Base-by-base conservation (phyloP, 2,888 invertebrate species). In the Penaeus monodon region DNA sequence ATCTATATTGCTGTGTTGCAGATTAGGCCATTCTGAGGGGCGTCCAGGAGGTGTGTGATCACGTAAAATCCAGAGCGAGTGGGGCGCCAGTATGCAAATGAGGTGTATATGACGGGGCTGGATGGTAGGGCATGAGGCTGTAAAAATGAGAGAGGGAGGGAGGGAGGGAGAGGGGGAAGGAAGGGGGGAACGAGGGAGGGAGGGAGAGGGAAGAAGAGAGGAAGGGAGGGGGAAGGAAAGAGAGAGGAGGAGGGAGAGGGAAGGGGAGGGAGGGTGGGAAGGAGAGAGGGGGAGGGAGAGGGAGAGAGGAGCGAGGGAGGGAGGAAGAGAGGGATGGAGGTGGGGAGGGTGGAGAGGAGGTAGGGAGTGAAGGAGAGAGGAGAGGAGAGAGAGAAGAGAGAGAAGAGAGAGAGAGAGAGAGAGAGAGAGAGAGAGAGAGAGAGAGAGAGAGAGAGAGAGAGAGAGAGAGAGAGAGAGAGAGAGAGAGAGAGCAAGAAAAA, bases 161-260 rank as follows among this genome's bases (percentile, higher is more conserved):
- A 38, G 81, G 66, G 20, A 68, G 44, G 24, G n/a, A 66, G 68
- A n/a, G 81, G 49, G 81, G 24, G 70, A 70, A 70, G 44, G 49
- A 33, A 10, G 65, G 20, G 24, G 17, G 64, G 22, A 65, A 33
- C 27, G 29, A 33, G 33, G 64, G 22, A 79, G 63, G 63, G 79
- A 49, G 3, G 76, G 38, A 33, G 4, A 27, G 29, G 49, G 7
- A 14, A 1, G 20, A 33, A 29, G 20, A n/a, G 24, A 10, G 33
- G 27, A 29, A 33, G 38, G 38, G 24, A 44, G 17, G 24, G 33
- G 27, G 33, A 29, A 57, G 29, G n/a, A n/a, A 22, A 74, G 57
- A 63, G 7, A 29, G 65, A 64, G 12, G 63, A 29, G 22, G 57
- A 33, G 20, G 38, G 0, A 10, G 22, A 8, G 24, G 27, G 33